These are phyloP conservation scores for Sus scrofa DNA, from an alignment of 2,113 vertebrate genomes.

Conservation along the genomic window T2T-Sscrofa CM000818.6:40587501-40588000, in stretches of 20 bases:
- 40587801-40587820: neutral
- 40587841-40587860: constrained; percentile 30
- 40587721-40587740: neutral
- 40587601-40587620: neutral
- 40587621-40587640: neutral
- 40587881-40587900: neutral
- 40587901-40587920: neutral
- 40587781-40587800: neutral
- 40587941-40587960: neutral
- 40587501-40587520: neutral
- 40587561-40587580: neutral
- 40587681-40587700: neutral
- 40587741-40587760: neutral
- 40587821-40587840: neutral
- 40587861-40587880: neutral
- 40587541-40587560: neutral
- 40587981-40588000: constrained; percentile 31
- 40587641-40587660: neutral
- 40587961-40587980: neutral
- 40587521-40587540: neutral
- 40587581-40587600: neutral
- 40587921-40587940: neutral
- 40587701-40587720: neutral
- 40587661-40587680: neutral
- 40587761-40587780: neutral